These are phyloP conservation scores for Heliangelus exortis DNA, from an alignment of 2,797 vertebrate genomes.

Conservation along the genomic window DNA sequence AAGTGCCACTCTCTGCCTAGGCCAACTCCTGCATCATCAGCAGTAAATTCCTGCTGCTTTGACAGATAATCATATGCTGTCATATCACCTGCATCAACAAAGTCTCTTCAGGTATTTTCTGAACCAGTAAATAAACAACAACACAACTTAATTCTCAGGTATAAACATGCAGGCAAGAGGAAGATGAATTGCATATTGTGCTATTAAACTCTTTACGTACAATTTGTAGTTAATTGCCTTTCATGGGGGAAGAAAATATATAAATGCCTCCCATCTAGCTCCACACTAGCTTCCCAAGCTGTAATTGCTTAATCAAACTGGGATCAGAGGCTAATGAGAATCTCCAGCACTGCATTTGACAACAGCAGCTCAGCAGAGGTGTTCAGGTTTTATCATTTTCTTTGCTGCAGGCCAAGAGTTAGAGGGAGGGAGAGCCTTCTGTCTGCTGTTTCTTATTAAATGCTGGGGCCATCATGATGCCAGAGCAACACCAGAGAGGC, in stretches of 20 bases:
- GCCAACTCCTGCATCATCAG: conserved; percentile 33
- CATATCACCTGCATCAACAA: conserved; percentile 1
- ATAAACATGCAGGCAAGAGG: not conserved
- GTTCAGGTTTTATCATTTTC: not conserved
- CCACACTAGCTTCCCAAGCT: not conserved
- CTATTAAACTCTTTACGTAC: conserved; percentile 24
- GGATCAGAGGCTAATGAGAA: not conserved
- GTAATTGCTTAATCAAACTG: not conserved
- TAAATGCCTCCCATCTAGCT: not conserved
- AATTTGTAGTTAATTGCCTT: conserved; percentile 40
- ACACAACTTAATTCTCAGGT: not conserved
- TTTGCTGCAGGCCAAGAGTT: conserved; percentile 29
- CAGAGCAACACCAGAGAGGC: not conserved
- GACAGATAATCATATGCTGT: conserved; percentile 22
- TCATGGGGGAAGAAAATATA: not conserved
- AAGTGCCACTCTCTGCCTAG: not conserved
- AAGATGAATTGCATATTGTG: not conserved
- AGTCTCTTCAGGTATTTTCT: not conserved
- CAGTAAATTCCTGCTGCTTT: conserved; percentile 38
- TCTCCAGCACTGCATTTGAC: not conserved
- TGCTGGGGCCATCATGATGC: not conserved
- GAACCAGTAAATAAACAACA: conserved; percentile 48
- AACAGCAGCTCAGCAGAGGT: not conserved
- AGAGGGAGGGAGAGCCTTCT: not conserved
- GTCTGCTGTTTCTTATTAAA: not conserved